Base-by-base conservation (phyloP, 2,113 vertebrate genomes). In the Mesoclemmys tuberculata region DNA sequence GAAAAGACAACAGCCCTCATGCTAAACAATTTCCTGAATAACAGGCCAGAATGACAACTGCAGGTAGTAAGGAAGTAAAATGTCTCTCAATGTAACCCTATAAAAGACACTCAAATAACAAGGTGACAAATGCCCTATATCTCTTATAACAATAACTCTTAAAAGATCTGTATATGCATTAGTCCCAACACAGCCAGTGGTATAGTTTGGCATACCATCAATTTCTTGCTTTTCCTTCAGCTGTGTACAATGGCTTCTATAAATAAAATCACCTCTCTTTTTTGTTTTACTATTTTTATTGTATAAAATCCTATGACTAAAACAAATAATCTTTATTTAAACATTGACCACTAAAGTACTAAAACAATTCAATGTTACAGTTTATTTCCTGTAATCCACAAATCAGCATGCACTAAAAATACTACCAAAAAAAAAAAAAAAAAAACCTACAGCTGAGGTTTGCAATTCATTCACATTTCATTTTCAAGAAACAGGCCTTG, bases 101-200 rank as follows among this genome's bases (percentile, higher is more conserved):
- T 68, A n/a, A n/a, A 68, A 68, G 18, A 44, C 41, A 75, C 38
- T 44, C 38, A 3, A 24, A 46, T 46, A 77, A 19, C 74, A 77
- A 77, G 4, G 68, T 83, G 82, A 58, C n/a, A 64, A 88, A 55
- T 80, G 89, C 88, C 95, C 95, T 91, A 87, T 49, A 92, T 96
- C 88, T 93, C 93, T 89, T 13, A 93, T 74, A 90, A 46, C 0
- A 31, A 18, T 1, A 82, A 84, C 1, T 0, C 16, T n/a, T 5
- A 75, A 48, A 41, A 85, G 51, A 78, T 41, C 38, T 44, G 68
- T 0, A 0, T 16, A 77, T 19, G 44, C 18, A 77, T 2, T 3
- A 61, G 16, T 3, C 26, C n/a, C 9, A n/a, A 44, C 26, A 46
- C 27, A 22, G 8, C 46, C 74, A 56, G 83, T 80, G 58, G 58